Evolutionary conservation across 2,797 vertebrate species (phyloP).

Genomic region (Artibeus lituratus): DNA sequence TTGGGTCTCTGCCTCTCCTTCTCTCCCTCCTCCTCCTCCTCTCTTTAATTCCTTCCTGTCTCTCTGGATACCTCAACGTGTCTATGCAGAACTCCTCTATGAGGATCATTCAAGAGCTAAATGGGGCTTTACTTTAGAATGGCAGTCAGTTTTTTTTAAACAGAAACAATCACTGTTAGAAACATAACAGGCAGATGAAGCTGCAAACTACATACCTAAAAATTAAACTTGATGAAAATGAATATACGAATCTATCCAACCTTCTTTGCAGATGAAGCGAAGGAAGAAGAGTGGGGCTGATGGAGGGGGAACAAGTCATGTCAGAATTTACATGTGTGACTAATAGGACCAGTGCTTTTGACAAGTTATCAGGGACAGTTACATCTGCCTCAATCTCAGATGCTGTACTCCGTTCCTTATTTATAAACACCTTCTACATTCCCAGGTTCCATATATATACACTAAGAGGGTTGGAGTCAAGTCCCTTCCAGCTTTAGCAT

Average conservation of each 20-base stretch:
- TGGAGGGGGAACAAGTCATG: background rate
- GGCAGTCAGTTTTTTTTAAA: background rate
- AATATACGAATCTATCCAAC: background rate
- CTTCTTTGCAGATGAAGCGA: background rate
- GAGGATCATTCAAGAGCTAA: background rate
- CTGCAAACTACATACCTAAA: background rate
- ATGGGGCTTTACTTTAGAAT: background rate
- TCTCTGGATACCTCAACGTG: background rate
- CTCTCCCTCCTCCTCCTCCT: background rate
- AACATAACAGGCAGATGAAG: background rate
- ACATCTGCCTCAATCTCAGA: background rate
- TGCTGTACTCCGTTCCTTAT: background rate
- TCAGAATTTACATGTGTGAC: background rate
- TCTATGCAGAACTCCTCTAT: background rate
- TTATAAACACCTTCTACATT: background rate
- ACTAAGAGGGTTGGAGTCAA: background rate
- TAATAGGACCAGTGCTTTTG: background rate
- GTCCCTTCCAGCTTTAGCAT: background rate
- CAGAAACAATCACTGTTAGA: background rate
- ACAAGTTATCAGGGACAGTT: background rate
- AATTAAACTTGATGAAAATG: background rate
- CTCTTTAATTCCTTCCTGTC: too few species aligned
- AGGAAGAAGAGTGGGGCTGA: background rate
- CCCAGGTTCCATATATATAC: background rate
- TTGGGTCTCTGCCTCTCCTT: background rate